Conservation (phyloP, 2,888 invertebrate genomes). For the Plebejus argus region DNA sequence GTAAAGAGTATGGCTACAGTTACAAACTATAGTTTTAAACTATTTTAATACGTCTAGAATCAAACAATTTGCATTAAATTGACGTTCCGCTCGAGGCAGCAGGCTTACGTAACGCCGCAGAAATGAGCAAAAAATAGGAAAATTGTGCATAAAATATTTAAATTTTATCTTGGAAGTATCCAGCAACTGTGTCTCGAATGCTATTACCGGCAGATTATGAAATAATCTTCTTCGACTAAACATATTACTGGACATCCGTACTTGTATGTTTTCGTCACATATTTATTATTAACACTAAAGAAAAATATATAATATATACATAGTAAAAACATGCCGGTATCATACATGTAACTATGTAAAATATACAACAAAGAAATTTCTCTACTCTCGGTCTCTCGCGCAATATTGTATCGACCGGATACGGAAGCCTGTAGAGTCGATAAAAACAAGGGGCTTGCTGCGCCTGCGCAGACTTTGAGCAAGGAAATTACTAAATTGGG, state of each 20-base stretch:
- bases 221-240: slow-evolving; percentile 18
- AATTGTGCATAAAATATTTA: slow-evolving; percentile 2
- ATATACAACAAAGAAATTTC: not conserved
- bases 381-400: not conserved
- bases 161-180: not conserved
- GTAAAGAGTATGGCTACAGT: not conserved
- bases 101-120: not conserved
- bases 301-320: not conserved
- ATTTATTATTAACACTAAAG: not conserved
- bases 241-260: slow-evolving; percentile 11
- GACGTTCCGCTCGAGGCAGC: not conserved
- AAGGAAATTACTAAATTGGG: not conserved
- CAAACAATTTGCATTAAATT: not conserved
- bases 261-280: slow-evolving; percentile 10
- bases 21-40: not conserved
- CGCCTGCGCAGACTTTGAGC: not conserved
- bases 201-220: not conserved
- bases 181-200: not conserved
- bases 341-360: not conserved
- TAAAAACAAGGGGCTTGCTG: not conserved
- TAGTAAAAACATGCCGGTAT: not conserved
- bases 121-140: not conserved
- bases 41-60: not conserved
- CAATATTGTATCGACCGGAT: not conserved
- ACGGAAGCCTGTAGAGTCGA: not conserved